Evolutionary conservation across 2,888 invertebrate genomes (phyloP), one percentile per base, ranked within the genome.

Genomic region (Trachelus iudaicus): DNA sequence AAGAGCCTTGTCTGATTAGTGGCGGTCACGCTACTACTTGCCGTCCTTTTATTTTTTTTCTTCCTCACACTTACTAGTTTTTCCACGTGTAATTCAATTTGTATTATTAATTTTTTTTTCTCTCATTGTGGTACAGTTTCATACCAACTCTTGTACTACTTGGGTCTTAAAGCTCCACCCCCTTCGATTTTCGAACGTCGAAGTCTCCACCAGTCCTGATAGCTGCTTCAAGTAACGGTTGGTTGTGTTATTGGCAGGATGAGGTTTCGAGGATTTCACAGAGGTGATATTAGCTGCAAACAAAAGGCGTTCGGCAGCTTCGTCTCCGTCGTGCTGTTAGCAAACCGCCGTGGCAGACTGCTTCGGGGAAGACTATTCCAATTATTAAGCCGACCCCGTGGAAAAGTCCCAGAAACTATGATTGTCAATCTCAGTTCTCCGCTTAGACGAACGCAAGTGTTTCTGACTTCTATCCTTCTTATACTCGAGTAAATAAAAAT

Each of bases 381-480:
- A 85, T 85, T 85, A 85, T 85, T 84, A 85, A 81, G 80, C 81
- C 81, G 81, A 79, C 81, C 15, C 15, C 40, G 68, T 40, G 79
- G 80, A 80, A 84, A 85, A 83, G 84, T 83, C 83, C 82, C 79
- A 81, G 77, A 79, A 83, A 85, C 85, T 82, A 79, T 83, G 85
- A 86, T 86, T 85, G 83, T 81, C 85, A 84, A 83, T 85, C 83
- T 83, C 80, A 77, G 69, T 30, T 69, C 23, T 56, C 56, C 23
- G 23, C 56, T 56, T 56, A 56, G 2, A 23, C 2, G 56, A 23
- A 56, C 9, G 1, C 56, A 56, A 56, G 56, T 23, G 23, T 23
- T 56, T 23, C 56, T 56, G 56, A 56, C 9, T 23, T 56, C 23
- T 23, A 9, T 23, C 23, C 56, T 56, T 56, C 23, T 56, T 23